Conservation (phyloP, 2,113 vertebrate species). For the Seriola rivoliana region DNA sequence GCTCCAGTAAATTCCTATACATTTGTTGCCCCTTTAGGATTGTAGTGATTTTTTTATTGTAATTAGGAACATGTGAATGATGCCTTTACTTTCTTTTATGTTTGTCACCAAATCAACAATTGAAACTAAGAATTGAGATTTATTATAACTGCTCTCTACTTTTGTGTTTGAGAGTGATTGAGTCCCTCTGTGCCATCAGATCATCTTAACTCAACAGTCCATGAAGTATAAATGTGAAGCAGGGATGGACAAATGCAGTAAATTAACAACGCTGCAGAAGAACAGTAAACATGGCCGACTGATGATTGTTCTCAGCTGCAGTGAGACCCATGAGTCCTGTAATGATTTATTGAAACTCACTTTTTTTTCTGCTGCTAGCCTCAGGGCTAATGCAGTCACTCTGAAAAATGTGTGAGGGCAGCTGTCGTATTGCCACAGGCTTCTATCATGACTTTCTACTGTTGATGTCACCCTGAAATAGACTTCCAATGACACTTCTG, state of each 20-base stretch:
- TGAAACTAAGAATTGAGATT: background rate
- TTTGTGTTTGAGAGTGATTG: background rate
- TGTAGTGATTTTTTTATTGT: background rate
- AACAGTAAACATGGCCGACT: slow-evolving; percentile 51
- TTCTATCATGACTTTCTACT: slow-evolving; percentile 47
- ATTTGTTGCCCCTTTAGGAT: background rate
- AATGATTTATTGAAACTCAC: slow-evolving; percentile 72
- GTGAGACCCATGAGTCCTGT: slow-evolving; percentile 47
- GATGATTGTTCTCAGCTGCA: slow-evolving; percentile 51
- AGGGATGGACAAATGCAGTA: slow-evolving; percentile 5
- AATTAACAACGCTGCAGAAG: slow-evolving; percentile 32
- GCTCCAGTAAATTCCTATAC: background rate
- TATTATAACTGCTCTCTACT: background rate
- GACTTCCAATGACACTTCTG: slow-evolving; percentile 20
- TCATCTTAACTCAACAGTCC: slow-evolving; percentile 28
- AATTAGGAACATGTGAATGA: background rate
- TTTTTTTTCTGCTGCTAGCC: slow-evolving; percentile 63
- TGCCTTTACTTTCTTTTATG: background rate
- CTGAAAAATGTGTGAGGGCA: slow-evolving; percentile 71
- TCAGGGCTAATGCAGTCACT: slow-evolving; percentile 70
- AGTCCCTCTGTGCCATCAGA: slow-evolving; percentile 8
- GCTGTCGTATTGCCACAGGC: slow-evolving; percentile 56
- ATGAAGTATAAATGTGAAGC: slow-evolving; percentile 28
- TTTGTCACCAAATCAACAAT: background rate
- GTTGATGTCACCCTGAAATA: slow-evolving; percentile 54